phyloP scores from a whole-genome alignment of 2,888 invertebrate genomes.

The Ophioninae sp. region DNA sequence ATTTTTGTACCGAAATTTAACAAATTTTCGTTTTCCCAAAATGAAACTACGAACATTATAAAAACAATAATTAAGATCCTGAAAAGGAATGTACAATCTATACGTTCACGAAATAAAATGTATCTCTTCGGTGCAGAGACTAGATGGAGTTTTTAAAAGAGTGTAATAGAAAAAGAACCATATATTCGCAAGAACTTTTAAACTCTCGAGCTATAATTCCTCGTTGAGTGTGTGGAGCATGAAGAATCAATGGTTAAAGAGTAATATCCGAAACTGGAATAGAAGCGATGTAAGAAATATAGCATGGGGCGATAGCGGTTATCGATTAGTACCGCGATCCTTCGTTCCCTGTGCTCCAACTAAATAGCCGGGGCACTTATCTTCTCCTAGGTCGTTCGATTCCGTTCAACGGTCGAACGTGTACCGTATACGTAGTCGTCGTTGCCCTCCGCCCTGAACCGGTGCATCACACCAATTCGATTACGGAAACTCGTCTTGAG shows the following conservation, averaged over 20 bases:
- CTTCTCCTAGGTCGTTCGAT: slow-evolving; percentile 33
- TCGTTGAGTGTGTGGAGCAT: not conserved
- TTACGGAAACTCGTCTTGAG: slow-evolving; percentile 57
- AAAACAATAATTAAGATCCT: too few species aligned
- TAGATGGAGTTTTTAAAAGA: too few species aligned
- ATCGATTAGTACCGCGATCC: slow-evolving; percentile 53
- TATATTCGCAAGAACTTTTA: not conserved
- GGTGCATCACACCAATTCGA: slow-evolving; percentile 55
- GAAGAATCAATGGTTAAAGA: not conserved
- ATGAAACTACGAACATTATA: too few species aligned
- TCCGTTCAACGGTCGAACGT: slow-evolving; percentile 17
- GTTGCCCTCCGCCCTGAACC: slow-evolving; percentile 21
- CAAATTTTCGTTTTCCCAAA: too few species aligned
- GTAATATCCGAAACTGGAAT: not conserved
- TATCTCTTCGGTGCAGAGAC: too few species aligned
- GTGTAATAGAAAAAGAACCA: not conserved
- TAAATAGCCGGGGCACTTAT: slow-evolving; percentile 51
- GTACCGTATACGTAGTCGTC: slow-evolving; percentile 28
- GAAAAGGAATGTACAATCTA: too few species aligned
- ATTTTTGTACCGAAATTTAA: too few species aligned
- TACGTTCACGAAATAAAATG: too few species aligned
- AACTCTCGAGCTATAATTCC: not conserved
- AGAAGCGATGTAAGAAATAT: not conserved
- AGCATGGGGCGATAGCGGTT: slow-evolving; percentile 38
- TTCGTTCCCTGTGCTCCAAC: slow-evolving; percentile 14